Evolutionary conservation across 2,888 invertebrate species (phyloP).

Genomic region (Pimpla rufipes): DNA sequence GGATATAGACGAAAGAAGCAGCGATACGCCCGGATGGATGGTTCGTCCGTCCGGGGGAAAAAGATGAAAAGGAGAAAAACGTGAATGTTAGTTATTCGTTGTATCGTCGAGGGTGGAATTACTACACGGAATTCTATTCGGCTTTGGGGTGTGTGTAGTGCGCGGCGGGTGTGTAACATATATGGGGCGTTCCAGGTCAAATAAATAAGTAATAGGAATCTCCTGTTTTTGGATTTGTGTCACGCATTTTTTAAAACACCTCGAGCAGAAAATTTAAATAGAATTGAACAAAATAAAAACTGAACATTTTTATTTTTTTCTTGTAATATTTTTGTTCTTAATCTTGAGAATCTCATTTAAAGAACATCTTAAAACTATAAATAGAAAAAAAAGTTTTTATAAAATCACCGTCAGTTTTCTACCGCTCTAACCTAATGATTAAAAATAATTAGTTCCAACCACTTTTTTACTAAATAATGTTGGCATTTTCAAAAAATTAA

Average conservation of each 20-base stretch:
- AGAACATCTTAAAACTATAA: too few relatives aligned
- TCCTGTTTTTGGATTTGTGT: background rate
- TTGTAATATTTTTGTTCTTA: too few relatives aligned
- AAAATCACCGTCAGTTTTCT: too few relatives aligned
- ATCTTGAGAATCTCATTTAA: too few relatives aligned
- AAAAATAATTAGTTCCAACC: too few relatives aligned
- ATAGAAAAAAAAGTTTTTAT: too few relatives aligned
- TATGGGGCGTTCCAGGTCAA: background rate
- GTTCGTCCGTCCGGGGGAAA: background rate
- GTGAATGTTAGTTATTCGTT: conserved; percentile 21
- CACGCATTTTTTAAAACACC: background rate
- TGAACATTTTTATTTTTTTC: too few relatives aligned
- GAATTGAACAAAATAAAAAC: too few relatives aligned
- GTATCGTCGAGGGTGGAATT: background rate
- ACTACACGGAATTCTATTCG: background rate
- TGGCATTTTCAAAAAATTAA: too few relatives aligned
- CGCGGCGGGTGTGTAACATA: background rate
- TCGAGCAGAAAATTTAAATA: too few relatives aligned
- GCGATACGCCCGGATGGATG: background rate
- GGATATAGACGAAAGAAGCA: background rate
- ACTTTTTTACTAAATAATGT: too few relatives aligned
- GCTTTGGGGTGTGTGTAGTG: background rate
- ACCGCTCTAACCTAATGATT: too few relatives aligned
- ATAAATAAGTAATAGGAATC: background rate
- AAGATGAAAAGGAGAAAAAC: background rate